Base-by-base conservation (phyloP, 2,888 invertebrate genomes). In the Chromoteleia sp. region DNA sequence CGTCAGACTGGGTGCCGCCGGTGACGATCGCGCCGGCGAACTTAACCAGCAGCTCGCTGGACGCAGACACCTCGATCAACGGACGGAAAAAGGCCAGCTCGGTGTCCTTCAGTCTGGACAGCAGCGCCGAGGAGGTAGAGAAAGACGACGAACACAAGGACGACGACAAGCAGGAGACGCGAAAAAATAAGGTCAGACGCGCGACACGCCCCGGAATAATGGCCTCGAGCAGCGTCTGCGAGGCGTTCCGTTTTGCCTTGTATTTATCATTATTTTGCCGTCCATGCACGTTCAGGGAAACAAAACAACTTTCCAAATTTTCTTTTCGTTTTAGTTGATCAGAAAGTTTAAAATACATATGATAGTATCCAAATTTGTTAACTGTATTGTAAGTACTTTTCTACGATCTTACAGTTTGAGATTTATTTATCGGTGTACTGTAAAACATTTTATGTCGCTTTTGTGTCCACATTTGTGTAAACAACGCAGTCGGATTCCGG, bases 1-100 rank as follows among this genome's bases (percentile, higher is more conserved):
- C 96, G 41, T 95, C 96, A 81, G 97, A 97, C 84, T 97, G 97
- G 96, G 96, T 97, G 84, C 97, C 97, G 84, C 97, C 97, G 39
- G 95, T 96, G 86, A 96, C 96, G 84, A 94, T 96, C 89, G 94
- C 95, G 67, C 95, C 96, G 50, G 92, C 93, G 21, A 94, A 94
- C 78, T 94, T 95, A 86, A 94, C 94, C 30, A 93, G 93, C 61
- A 93, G 93, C 25, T 93, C 94, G 43, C 92, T 93, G 12, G 91
- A 90, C 52, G 87, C 88, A 15, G 85, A 89, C 41, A 73, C 88
- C 4, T 90, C 91, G 39, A 93, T 93, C 82, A 94, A 93, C 41
- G 93, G 93, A 21, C 93, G 95, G 52, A 95, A 95, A 87, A 95
- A 95, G 90, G 94, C 95, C 63, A 94, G 94, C 80, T 95, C 95